Percentiles rank a stretch among this genome's conserved stretches.
phyloP scores from a whole-genome alignment of 2,797 vertebrate species.

The Trachurus trachurus region DNA sequence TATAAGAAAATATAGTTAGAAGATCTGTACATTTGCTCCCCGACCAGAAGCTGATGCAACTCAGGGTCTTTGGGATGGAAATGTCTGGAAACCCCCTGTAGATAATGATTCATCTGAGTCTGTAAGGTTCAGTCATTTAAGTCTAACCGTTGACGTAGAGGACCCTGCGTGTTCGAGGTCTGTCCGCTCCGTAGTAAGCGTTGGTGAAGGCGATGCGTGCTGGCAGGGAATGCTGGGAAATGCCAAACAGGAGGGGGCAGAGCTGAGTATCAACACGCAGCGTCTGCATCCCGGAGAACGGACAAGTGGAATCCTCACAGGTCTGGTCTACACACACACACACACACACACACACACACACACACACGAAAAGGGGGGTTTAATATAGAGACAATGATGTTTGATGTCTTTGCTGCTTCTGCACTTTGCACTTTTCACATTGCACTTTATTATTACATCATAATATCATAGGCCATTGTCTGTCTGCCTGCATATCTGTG shows the following conservation, averaged over 20 bases:
- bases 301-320: constrained; percentile 85
- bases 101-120: no score
- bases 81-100: no score
- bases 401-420: background rate
- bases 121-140: background rate
- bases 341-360: constrained; percentile 21
- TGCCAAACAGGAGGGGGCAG: constrained; percentile 85
- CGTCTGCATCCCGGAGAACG: constrained; percentile 84
- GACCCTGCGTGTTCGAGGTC: constrained; percentile 79
- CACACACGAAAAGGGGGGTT: background rate
- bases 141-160: constrained; percentile 91
- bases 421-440: no score
- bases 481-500: no score
- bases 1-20: no score
- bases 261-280: constrained; percentile 80
- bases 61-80: no score
- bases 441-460: no score
- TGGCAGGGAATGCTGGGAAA: constrained; percentile 77
- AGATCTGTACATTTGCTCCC: no score
- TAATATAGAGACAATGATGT: background rate
- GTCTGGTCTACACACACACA: constrained; percentile 78
- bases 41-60: no score
- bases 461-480: no score
- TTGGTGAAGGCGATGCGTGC: constrained; percentile 86
- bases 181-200: constrained; percentile 85